Evolutionary conservation across 1,140 invertebrate genomes (phyloP).

Genomic region (Drosophila nigromelanica): DNA sequence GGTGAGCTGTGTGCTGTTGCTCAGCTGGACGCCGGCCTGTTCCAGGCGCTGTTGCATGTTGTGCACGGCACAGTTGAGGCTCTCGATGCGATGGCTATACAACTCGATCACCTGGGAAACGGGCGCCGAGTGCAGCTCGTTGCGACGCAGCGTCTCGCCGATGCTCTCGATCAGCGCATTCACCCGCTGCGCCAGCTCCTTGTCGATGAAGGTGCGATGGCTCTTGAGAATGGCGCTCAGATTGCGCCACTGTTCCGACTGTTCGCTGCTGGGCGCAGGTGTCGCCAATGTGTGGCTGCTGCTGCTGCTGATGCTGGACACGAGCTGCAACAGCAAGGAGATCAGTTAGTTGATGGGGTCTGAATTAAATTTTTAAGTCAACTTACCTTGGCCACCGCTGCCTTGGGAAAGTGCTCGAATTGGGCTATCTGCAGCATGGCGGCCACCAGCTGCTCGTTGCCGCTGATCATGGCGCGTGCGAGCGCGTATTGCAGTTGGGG

Average conservation of each 20-base stretch:
- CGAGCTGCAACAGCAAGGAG: slow-evolving; percentile 39
- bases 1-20: slow-evolving; percentile 55
- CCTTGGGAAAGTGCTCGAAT: slow-evolving; percentile 73
- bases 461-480: slow-evolving; percentile 67
- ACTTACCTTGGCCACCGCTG: slow-evolving; percentile 70
- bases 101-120: slow-evolving; percentile 78
- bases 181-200: slow-evolving; percentile 69
- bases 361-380: too few species aligned
- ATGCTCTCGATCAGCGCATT: slow-evolving; percentile 66
- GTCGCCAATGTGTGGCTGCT: neutral
- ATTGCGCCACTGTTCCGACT: slow-evolving; percentile 71
- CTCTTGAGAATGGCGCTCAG: slow-evolving; percentile 71
- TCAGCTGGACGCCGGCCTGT: slow-evolving; percentile 67
- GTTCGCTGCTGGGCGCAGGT: slow-evolving; percentile 9
- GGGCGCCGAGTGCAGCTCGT: slow-evolving; percentile 70
- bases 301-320: slow-evolving; percentile 50
- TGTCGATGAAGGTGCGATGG: slow-evolving; percentile 72
- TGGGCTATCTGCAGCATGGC: slow-evolving; percentile 76
- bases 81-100: slow-evolving; percentile 79
- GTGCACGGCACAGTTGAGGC: slow-evolving; percentile 51
- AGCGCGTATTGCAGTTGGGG: slow-evolving; percentile 71
- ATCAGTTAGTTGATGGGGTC: neutral
- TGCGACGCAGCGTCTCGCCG: slow-evolving; percentile 54
- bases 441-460: slow-evolving; percentile 54
- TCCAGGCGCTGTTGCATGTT: slow-evolving; percentile 71